Base-by-base conservation (phyloP, 2,113 vertebrate species). In the Ondatra zibethicus region DNA sequence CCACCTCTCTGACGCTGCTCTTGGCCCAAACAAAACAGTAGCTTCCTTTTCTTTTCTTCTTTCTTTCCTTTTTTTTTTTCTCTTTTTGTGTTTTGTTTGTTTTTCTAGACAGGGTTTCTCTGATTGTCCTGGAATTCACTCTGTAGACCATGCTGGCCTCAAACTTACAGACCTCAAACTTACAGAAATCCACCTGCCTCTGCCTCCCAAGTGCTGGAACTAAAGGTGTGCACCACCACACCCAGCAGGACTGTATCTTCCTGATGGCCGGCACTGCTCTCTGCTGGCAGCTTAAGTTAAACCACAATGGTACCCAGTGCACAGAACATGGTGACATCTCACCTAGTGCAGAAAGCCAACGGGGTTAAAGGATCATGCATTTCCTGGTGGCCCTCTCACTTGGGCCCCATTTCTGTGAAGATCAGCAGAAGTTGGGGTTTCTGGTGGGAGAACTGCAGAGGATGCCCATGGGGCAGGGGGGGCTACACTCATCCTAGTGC, bases 391-490 rank as follows among this genome's bases (percentile, higher is more conserved):
- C 33, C 52, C 80, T 5, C 5, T 7, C 1, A 3, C 25, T n/a
- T 23, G 0, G 21, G 3, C 42, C 23, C 11, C 9, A 3, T 0
- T 0, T 9, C 14, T 8, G 0, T 0, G 9, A 4, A 61, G 61
- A 61, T 36, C 61, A 61, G 16, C 75, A 29, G 1, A 70, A 3
- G 42, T 21, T 0, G 7, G n/a, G 6, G 29, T 8, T 33, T 36
- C 55, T 7, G 87, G 86, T 23, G 52, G 63, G 17, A 33, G 25
- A 78, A 33, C 2, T 3, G 0, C 21, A 76, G 8, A 1, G 50
- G 27, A 5, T 2, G 76, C 16, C 61, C 81, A 31, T 39, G 55
- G 4, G 36, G 10, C 36, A 82, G 80, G 19, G 36, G 9, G 19
- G 50, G 31, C 27, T 47, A 0, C 2, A 50, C 42, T 7, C 27